Conservation (phyloP, 2,113 vertebrate genomes). For the Pedionomus torquatus region DNA sequence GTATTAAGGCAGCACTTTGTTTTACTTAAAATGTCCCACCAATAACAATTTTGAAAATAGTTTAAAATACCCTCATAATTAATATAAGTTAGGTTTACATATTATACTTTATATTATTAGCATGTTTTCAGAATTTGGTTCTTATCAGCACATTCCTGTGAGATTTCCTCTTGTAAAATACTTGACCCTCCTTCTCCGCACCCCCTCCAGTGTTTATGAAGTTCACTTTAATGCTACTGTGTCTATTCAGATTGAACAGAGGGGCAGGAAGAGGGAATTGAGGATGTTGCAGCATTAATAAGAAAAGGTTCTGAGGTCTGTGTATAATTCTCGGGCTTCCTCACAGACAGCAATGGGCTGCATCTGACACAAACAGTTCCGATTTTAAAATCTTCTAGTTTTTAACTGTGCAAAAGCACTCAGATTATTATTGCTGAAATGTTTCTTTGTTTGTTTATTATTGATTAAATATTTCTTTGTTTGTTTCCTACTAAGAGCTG, state of each 20-base stretch:
- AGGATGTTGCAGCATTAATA: neutral
- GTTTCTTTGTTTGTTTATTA: neutral
- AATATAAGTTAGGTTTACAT: neutral
- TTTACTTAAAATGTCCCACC: neutral
- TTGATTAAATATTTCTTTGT: neutral
- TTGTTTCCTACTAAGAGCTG: neutral
- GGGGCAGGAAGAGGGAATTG: neutral
- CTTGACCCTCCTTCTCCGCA: neutral
- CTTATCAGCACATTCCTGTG: neutral
- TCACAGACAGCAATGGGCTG: neutral
- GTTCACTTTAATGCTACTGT: neutral
- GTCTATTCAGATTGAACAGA: neutral
- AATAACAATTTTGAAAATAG: neutral
- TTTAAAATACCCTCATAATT: neutral
- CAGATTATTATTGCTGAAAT: neutral
- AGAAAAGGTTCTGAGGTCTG: neutral
- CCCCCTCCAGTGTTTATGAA: neutral
- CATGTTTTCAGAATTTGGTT: neutral
- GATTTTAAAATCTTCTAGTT: neutral
- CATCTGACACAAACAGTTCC: neutral
- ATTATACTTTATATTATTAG: neutral
- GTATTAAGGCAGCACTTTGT: neutral
- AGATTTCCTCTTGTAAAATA: neutral
- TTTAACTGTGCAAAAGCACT: neutral
- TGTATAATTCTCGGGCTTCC: accelerated